phyloP scores from a whole-genome alignment of 1,140 invertebrate species.

The Macrobrachium nipponense region DNA sequence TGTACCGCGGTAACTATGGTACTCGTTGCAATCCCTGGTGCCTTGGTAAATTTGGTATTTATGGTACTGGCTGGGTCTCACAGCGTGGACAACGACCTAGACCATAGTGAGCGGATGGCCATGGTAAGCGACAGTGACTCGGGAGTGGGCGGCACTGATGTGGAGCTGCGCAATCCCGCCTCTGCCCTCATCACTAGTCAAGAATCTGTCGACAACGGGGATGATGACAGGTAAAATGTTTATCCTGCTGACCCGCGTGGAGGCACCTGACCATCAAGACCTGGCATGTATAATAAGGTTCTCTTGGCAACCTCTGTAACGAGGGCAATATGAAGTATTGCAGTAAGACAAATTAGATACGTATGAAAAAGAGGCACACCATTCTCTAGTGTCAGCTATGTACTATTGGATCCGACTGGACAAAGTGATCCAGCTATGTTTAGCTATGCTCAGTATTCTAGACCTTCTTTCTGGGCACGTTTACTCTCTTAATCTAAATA shows the following conservation, averaged over 20 bases:
- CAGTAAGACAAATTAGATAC: too few relatives aligned
- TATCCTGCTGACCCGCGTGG: slow-evolving; percentile 18
- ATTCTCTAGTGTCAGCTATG: too few relatives aligned
- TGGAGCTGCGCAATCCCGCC: slow-evolving; percentile 29
- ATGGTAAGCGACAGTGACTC: slow-evolving; percentile 62
- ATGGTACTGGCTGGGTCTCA: slow-evolving; percentile 29
- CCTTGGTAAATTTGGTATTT: slow-evolving; percentile 40
- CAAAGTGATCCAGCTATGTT: too few relatives aligned
- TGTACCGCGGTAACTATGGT: slow-evolving; percentile 27
- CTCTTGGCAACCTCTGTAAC: too few relatives aligned
- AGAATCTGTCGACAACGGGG: slow-evolving; percentile 43
- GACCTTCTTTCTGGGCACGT: too few relatives aligned
- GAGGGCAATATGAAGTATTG: not conserved
- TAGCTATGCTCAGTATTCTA: too few relatives aligned
- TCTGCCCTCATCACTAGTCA: slow-evolving; percentile 43
- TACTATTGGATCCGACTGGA: too few relatives aligned
- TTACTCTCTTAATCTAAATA: too few relatives aligned
- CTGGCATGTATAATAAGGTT: not conserved
- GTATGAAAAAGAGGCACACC: too few relatives aligned
- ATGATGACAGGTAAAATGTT: slow-evolving; percentile 33
- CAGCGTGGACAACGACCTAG: slow-evolving; percentile 62
- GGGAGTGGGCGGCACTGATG: slow-evolving; percentile 46
- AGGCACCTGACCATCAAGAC: slow-evolving; percentile 30
- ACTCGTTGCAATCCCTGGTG: slow-evolving; percentile 19
- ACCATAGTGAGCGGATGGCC: slow-evolving; percentile 57